Evolutionary conservation across 2,113 vertebrate genomes (phyloP), one percentile per base, ranked within the genome.

Genomic region (Tupaia chinensis): DNA sequence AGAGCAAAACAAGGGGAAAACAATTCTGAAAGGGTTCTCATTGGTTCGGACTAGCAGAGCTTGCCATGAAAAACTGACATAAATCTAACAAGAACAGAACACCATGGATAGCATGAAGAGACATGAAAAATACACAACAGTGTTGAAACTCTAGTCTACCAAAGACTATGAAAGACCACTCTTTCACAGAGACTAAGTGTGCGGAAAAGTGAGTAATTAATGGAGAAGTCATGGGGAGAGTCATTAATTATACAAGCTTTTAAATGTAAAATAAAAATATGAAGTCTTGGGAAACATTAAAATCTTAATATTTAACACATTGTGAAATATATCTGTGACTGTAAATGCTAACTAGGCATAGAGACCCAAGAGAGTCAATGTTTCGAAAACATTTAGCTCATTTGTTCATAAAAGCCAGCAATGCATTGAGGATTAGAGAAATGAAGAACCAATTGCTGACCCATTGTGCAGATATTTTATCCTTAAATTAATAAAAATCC

Each of bases 261-360:
- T 78, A 96, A 82, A 79, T 91, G 44, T 29, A 83, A 88, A 94
- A 63, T 76, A 84, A 95, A 69, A 96, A 70, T 83, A 65, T 89
- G 44, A 69, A 82, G 60, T 86, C 95, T 79, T 63, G 81, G 69
- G 69, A 54, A 92, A 94, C 90, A 95, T 95, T 89, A 87, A 97
- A 96, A 87, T 91, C 87, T 95, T 96, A 92, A 96, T 97, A 93
- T 92, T 97, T 93, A 96, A 83, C 76, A 53, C 32, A 63, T 94
- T 23, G 9, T 77, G 72, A 88, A 94, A 82, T 61, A 17, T 56
- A 69, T 82, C 88, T 90, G 32, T 89, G 93, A 29, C 34, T 87
- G 27, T 44, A 79, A 2, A 1, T 61, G 81, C 54, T 94, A 85
- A 85, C 92, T 54, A 79, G 60, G 70, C 12, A 32, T 61, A 22